A percentile compares a stretch with the other conserved stretches of the same genome.
Evolutionary conservation across 2,888 invertebrate species (phyloP).

Genomic region (Rambutsinella grinnellia): DNA sequence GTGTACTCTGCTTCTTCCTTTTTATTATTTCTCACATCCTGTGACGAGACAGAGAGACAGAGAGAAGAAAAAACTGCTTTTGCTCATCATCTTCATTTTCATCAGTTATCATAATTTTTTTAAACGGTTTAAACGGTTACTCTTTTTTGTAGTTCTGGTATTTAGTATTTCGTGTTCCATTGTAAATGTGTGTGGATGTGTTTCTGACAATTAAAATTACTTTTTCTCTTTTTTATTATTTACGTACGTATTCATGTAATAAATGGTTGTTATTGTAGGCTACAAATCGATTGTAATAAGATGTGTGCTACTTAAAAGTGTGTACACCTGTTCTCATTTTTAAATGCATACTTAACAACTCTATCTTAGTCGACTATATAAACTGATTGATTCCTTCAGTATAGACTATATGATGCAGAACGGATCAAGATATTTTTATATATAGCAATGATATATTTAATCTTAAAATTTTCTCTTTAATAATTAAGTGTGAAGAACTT

Average conservation of each 20-base stretch:
- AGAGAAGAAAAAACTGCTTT: neutral
- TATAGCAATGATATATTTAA: neutral
- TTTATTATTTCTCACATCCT: neutral
- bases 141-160: neutral
- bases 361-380: neutral
- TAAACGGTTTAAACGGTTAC: neutral
- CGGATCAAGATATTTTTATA: neutral
- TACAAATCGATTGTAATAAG: neutral
- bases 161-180: no score
- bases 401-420: neutral
- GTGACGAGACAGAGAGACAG: no score
- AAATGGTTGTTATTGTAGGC: neutral
- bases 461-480: no score
- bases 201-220: neutral
- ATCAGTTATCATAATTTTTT: neutral
- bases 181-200: no score
- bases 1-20: slow-evolving; percentile 6
- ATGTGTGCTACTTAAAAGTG: slow-evolving; percentile 2
- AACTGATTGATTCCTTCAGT: neutral
- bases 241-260: neutral
- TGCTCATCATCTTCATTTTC: neutral
- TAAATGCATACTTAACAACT: slow-evolving; percentile 4
- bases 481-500: no score
- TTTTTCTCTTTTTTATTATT: neutral
- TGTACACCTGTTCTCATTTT: neutral